These are phyloP conservation scores for Odobenus rosmarus DNA, from an alignment of 2,113 vertebrate species.

Conservation along the genomic window DNA sequence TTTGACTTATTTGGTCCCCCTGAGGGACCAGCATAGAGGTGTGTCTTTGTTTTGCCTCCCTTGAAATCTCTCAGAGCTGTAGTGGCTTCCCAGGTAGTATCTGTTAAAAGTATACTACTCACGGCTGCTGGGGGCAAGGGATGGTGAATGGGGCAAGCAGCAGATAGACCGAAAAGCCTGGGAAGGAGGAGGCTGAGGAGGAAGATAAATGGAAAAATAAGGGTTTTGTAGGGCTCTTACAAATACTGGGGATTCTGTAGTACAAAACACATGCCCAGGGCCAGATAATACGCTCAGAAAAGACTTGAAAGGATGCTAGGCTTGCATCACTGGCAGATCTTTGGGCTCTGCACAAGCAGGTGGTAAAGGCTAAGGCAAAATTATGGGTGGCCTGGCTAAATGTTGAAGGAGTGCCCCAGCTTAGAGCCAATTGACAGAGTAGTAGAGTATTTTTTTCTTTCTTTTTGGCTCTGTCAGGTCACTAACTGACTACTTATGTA, in stretches of 20 bases:
- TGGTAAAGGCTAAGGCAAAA: neutral
- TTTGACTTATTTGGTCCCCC: neutral
- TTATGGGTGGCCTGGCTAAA: neutral
- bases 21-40: neutral
- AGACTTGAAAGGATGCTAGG: neutral
- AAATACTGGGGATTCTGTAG: neutral
- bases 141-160: neutral
- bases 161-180: neutral
- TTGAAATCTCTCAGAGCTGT: slow-evolving; percentile 2
- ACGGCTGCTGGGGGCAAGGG: neutral
- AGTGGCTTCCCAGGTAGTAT: neutral
- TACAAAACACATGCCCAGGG: neutral
- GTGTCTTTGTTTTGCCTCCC: slow-evolving; percentile 12
- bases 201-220: neutral
- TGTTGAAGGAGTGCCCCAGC: neutral
- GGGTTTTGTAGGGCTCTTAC: neutral
- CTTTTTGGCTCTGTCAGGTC: slow-evolving; percentile 3
- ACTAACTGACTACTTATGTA: neutral
- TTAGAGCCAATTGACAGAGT: neutral
- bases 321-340: neutral
- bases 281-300: neutral
- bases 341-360: neutral
- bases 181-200: neutral
- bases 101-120: neutral
- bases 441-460: neutral